A percentile compares a stretch with the other conserved stretches of the same genome.
Conservation (phyloP, 2,888 invertebrate species). For the Ennomos fuscantarius region DNA sequence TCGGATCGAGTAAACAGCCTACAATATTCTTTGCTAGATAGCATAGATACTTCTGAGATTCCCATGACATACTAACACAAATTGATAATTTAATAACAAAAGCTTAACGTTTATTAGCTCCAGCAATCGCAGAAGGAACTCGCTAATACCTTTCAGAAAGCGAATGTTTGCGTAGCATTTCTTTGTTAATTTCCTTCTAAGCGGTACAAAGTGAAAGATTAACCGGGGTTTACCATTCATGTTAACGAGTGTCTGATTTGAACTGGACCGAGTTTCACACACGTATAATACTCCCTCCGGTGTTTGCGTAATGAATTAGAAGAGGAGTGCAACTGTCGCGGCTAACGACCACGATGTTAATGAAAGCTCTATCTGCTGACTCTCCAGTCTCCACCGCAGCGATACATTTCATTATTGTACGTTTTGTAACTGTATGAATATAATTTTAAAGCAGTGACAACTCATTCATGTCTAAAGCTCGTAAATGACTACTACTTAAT, state of each 20-base stretch:
- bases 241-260: constrained; percentile 73
- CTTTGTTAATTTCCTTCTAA: constrained; percentile 76
- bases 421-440: constrained; percentile 17
- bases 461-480: constrained; percentile 40
- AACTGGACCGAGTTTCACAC: constrained; percentile 77
- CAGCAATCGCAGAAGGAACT: constrained; percentile 58
- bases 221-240: constrained; percentile 67
- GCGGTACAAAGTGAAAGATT: constrained; percentile 80
- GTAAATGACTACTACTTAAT: constrained; percentile 58
- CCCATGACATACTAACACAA: constrained; percentile 63
- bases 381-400: constrained; percentile 28
- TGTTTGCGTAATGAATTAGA: constrained; percentile 71
- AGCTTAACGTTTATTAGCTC: constrained; percentile 51
- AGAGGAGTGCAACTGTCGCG: constrained; percentile 68
- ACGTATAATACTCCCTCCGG: constrained; percentile 49
- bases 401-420: constrained; percentile 28
- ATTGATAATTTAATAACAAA: constrained; percentile 46
- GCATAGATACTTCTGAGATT: constrained; percentile 29
- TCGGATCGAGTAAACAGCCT: constrained; percentile 21
- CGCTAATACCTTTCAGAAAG: constrained; percentile 61
- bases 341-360: constrained; percentile 43
- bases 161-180: constrained; percentile 65
- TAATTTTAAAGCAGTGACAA: constrained; percentile 22
- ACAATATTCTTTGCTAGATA: constrained; percentile 23
- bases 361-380: constrained; percentile 35